Base-by-base conservation (phyloP, 1,140 invertebrate species). In the Archivesica marissinica region DNA sequence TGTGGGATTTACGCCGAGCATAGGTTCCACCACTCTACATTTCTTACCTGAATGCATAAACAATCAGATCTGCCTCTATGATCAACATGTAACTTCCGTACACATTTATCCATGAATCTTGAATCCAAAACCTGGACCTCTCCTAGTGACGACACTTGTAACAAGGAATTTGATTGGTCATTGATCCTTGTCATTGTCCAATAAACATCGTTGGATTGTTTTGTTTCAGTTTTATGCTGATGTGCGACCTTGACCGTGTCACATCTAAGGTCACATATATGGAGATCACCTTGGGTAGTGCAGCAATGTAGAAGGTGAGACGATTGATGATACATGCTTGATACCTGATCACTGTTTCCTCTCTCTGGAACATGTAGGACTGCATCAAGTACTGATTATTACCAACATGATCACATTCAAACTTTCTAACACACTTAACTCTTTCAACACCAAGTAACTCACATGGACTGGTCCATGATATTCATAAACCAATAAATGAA, bases 151-250 rank as follows among this genome's bases (percentile, higher is more conserved):
- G 74, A 76, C 7, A 41, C 28, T 56, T 47, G 23, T 39, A 76
- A 59, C 28, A 76, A 4, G 15, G 25, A 76, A 33, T 76, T 41
- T 76, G 74, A 76, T 76, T 76, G 74, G 74, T 76, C 38, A 41
- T 59, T 76, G 7, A 59, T 7, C 35, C 23, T 33, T 52, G 74
- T 23, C 44, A 59, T 39, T 76, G 74, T 76, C 74, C 74, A 76
- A 72, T 72, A 30, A 33, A 6, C 39, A 23, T 50, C 20, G 20
- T 7, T 56, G 7, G 20, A 7, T 13, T 47, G 23, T 15, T 25
- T 11, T 30, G 3, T 47, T 47, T 52, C 39, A 4, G 17, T 7
- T 0, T 6, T 72, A 6, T 50, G 41, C 50, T 20, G 35, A 30
- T 33, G 35, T 13, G 23, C 33, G 28, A 72, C 68, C 0, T 44